These are phyloP conservation scores for Chrysemys picta DNA, from an alignment of 2,113 vertebrate species.

Conservation along the genomic window DNA sequence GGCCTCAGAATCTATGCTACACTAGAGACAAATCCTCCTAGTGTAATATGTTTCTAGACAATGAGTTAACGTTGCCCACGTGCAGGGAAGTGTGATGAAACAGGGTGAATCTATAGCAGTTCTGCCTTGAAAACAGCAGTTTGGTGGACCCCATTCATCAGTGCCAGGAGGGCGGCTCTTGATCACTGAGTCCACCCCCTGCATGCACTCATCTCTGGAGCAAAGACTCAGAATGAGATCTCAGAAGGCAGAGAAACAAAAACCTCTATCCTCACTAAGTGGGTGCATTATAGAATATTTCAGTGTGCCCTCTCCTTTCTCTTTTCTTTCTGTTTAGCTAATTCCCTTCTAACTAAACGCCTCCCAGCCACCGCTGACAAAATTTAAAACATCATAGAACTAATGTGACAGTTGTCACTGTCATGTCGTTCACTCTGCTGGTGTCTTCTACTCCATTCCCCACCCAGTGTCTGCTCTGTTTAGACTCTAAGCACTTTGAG, in stretches of 20 bases:
- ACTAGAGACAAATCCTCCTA: neutral
- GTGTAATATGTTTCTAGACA: neutral
- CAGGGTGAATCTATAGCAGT: too few relatives aligned
- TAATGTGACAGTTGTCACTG: rapidly evolving
- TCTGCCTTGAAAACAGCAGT: neutral
- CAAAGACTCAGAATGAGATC: neutral
- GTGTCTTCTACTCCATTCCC: neutral
- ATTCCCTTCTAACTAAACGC: rapidly evolving
- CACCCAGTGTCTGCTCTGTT: neutral
- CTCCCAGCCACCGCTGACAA: neutral
- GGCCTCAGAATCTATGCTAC: neutral
- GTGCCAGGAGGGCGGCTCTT: neutral
- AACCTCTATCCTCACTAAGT: neutral
- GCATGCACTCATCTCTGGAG: neutral
- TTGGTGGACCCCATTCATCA: neutral
- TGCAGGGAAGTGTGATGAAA: neutral
- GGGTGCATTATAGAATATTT: neutral
- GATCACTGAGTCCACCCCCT: too few relatives aligned
- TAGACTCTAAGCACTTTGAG: neutral
- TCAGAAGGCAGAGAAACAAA: neutral
- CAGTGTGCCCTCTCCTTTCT: neutral
- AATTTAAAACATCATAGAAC: neutral
- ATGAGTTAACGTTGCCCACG: neutral
- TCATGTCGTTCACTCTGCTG: neutral
- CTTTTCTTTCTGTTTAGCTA: neutral